Base-by-base conservation (phyloP, 1,140 invertebrate species). In the Eriosoma lanigerum region DNA sequence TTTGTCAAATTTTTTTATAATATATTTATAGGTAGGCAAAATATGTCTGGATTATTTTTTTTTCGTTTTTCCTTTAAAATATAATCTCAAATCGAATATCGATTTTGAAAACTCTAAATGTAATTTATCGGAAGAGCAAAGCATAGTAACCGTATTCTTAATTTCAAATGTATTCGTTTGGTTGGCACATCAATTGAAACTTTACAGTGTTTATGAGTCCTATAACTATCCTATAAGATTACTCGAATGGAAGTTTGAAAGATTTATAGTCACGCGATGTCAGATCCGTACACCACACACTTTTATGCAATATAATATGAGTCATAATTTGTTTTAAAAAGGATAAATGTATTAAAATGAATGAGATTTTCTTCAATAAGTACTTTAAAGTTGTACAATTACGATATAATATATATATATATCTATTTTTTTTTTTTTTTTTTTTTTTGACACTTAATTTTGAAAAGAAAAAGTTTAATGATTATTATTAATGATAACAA, bases 261-360 rank as follows among this genome's bases (percentile, higher is more conserved):
- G 50, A 76, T 76, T 76, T 56, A 68, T 56, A 24, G 73, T 44
- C 73, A 76, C 73, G 73, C 54, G 54, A 76, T n/a, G 52, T 76
- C 73, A 58, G 10, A 15, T 56, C n/a, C 13, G 29, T 19, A 48
- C 21, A 46, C 66, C 21, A 9, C 32, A 26, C 44, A 15, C n/a
- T 26, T 68, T 68, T 68, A n/a, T n/a, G n/a, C 66, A 26, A 44
- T 46, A 46, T 24, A 38, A 38, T 38, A 38, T 38, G 32, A 38
- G 32, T 38, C 32, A 38, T 38, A 38, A 73, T 73, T 54, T 17
- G 26, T 32, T 73, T n/a, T n/a, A 29, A 19, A 19, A 54, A 73
- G 54, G 8, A 50, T 19, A n/a, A 73, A 26, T 52, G n/a, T 29
- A 52, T 26, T 52, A 50, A 52, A 32, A 8, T 12, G 19, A 24